Evolutionary conservation across 64 coral and sea anemone genomes (phyloP).

Genomic region (Pachyseris speciosa): DNA sequence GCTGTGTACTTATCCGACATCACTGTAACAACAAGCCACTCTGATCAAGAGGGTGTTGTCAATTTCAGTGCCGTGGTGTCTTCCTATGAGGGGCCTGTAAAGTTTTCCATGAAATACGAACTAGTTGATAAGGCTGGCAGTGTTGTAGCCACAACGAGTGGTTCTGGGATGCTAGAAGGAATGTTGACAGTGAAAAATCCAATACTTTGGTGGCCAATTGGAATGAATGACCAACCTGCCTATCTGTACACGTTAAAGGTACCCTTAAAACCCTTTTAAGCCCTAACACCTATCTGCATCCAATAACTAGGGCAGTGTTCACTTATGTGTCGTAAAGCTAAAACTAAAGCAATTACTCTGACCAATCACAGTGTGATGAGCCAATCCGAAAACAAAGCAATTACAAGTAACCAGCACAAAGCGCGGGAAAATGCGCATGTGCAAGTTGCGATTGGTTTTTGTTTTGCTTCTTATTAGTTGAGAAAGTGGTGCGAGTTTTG

Average conservation of each 20-base stretch:
- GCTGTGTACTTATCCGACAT: slow-evolving; percentile 93
- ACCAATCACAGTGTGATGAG: no score
- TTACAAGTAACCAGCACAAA: no score
- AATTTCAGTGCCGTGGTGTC: slow-evolving; percentile 47
- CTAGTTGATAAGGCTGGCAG: slow-evolving; percentile 68
- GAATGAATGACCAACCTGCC: slow-evolving; percentile 92
- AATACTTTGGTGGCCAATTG: slow-evolving; percentile 94
- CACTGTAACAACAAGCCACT: slow-evolving; percentile 70
- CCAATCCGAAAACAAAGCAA: no score
- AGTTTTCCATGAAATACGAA: slow-evolving; percentile 79
- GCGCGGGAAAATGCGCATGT: no score
- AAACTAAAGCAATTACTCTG: no score
- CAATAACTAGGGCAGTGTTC: no score
- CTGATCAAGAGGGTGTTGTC: slow-evolving; percentile 42
- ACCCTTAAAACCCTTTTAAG: no score
- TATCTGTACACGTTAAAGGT: slow-evolving; percentile 96
- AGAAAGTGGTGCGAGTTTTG: no score
- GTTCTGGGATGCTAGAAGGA: slow-evolving; percentile 60
- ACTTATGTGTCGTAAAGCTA: no score
- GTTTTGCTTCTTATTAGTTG: no score
- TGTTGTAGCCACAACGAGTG: slow-evolving; percentile 44
- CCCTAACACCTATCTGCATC: no score
- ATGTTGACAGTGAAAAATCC: slow-evolving; percentile 58
- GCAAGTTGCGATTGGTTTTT: no score
- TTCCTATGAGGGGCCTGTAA: background rate